These are phyloP conservation scores for Ditylenchus weischeri DNA, from an alignment of 2,888 invertebrate species.

Conservation along the genomic window DNA sequence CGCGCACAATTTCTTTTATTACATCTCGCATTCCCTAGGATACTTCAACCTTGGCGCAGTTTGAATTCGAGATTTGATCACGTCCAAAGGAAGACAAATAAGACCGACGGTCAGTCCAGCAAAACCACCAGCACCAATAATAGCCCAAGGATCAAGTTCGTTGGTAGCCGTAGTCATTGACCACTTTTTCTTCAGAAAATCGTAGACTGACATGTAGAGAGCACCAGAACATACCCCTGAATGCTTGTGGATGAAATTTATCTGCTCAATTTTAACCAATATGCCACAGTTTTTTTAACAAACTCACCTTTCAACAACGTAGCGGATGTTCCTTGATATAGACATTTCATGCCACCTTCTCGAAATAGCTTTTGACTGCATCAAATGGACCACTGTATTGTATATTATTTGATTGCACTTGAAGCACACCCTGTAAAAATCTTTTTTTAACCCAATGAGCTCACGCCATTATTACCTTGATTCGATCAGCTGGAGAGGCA, in stretches of 20 bases:
- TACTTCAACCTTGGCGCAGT: not conserved
- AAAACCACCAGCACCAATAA: not conserved
- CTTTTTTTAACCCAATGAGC: too few species aligned
- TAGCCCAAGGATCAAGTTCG: too few species aligned
- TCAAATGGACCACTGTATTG: slow-evolving; percentile 1
- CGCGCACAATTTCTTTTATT: not conserved
- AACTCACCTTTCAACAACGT: not conserved
- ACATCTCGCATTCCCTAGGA: not conserved
- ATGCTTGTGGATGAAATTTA: not conserved
- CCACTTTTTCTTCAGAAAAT: not conserved
- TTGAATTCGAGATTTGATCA: slow-evolving; percentile 5
- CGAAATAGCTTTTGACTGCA: not conserved
- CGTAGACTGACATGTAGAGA: slow-evolving; percentile 2
- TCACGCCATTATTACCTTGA: too few species aligned
- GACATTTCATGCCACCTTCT: too few species aligned
- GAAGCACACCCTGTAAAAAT: slow-evolving; percentile 1
- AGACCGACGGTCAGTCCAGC: not conserved
- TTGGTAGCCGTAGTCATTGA: too few species aligned
- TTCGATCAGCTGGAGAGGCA: not conserved
- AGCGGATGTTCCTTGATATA: not conserved
- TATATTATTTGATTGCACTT: slow-evolving; percentile 1
- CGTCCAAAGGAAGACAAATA: slow-evolving; percentile 4
- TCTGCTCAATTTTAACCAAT: not conserved
- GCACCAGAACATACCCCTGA: not conserved
- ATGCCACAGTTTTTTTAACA: not conserved